Evolutionary conservation across 2,888 invertebrate species (phyloP).

Genomic region (Ischnura elegans): DNA sequence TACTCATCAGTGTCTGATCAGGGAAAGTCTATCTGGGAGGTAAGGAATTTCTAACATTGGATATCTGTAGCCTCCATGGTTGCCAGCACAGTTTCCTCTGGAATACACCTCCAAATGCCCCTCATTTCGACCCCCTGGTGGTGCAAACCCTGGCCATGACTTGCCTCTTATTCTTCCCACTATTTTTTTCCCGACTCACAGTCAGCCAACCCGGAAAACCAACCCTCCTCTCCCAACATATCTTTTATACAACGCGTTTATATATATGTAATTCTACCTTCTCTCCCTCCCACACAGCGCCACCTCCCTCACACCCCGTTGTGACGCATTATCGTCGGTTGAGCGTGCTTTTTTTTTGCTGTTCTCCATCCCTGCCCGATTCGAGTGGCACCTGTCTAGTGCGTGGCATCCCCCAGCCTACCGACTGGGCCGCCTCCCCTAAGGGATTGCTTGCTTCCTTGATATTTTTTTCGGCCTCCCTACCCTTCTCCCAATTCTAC

Average conservation of each 20-base stretch:
- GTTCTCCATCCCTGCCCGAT: not conserved
- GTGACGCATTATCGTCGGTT: constrained; percentile 38
- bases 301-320: not conserved
- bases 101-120: not conserved
- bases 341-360: constrained; percentile 22
- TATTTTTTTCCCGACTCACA: not conserved
- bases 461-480: not conserved
- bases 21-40: too few relatives aligned
- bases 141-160: not conserved
- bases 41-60: not conserved
- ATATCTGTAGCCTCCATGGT: not conserved
- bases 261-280: not conserved
- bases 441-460: not conserved
- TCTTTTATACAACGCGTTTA: too few relatives aligned
- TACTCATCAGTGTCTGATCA: too few relatives aligned
- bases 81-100: not conserved
- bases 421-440: not conserved
- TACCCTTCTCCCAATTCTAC: not conserved
- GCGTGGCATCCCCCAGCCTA: not conserved
- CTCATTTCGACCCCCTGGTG: not conserved
- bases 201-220: not conserved
- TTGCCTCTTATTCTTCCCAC: not conserved
- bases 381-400: constrained; percentile 62
- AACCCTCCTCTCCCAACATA: not conserved
- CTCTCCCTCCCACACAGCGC: not conserved